Evolutionary conservation across 2,797 vertebrate species (phyloP).

Genomic region (Paratrypauchen microcephalus): DNA sequence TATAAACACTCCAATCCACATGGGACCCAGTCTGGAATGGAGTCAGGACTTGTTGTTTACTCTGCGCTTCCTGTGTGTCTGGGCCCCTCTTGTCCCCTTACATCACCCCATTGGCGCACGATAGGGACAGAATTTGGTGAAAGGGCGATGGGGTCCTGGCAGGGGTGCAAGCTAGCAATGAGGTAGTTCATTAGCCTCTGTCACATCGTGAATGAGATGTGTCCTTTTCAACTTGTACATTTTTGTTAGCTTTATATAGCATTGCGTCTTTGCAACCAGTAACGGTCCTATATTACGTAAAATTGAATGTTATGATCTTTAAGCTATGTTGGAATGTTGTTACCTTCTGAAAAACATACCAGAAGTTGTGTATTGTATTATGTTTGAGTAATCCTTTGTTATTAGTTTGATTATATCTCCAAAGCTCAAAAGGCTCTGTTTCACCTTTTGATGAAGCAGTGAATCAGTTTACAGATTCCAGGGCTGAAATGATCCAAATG

Average conservation of each 20-base stretch:
- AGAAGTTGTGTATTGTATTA: too few species aligned
- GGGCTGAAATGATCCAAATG: too few species aligned
- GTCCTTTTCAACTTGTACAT: conserved; percentile 55
- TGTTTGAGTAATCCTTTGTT: too few species aligned
- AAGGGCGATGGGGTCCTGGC: conserved; percentile 39
- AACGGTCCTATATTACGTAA: too few species aligned
- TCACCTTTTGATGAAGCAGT: too few species aligned
- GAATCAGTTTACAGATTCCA: too few species aligned
- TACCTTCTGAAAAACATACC: too few species aligned
- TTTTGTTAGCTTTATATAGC: conserved; percentile 11
- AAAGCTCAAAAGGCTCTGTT: too few species aligned
- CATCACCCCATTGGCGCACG: conserved; percentile 68
- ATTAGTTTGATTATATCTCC: too few species aligned
- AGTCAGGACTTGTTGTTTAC: conserved; percentile 72
- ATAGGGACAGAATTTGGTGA: conserved; percentile 55
- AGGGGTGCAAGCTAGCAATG: conserved; percentile 55
- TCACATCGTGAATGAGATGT: conserved; percentile 66
- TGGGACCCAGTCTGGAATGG: conserved; percentile 34
- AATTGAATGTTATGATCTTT: too few species aligned
- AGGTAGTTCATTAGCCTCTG: conserved; percentile 73
- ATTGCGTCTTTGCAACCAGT: not conserved
- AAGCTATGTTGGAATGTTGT: too few species aligned
- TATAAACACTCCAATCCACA: conserved; percentile 13
- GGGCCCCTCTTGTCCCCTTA: conserved; percentile 68
- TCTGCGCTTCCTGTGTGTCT: conserved; percentile 77